Evolutionary conservation across 2,888 invertebrate species (phyloP).

Genomic region (Andrena minutula): DNA sequence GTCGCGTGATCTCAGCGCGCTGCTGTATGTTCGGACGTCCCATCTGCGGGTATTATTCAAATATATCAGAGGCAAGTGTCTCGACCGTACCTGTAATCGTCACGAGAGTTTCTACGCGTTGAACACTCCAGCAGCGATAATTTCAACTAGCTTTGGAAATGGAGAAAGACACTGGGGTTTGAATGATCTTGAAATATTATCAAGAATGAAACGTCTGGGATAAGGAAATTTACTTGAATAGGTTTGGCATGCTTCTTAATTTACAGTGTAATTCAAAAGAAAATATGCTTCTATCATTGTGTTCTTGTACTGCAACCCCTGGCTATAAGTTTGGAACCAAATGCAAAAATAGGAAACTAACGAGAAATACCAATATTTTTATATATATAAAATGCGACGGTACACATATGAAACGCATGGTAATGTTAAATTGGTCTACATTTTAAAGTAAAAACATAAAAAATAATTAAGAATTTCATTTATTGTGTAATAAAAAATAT

Average conservation of each 20-base stretch:
- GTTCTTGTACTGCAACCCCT: too few species aligned
- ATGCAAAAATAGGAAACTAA: too few species aligned
- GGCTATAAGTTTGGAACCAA: too few species aligned
- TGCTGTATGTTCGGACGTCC: not conserved
- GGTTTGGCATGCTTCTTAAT: not conserved
- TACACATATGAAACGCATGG: too few species aligned
- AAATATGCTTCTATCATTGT: too few species aligned
- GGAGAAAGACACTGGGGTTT: not conserved
- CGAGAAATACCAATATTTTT: too few species aligned
- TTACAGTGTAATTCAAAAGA: not conserved
- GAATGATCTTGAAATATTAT: slow-evolving; percentile 4
- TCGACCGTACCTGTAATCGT: not conserved
- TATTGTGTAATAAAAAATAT: too few species aligned
- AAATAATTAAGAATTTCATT: too few species aligned
- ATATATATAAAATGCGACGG: too few species aligned
- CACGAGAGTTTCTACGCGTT: not conserved
- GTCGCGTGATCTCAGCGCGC: not conserved
- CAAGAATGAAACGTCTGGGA: not conserved
- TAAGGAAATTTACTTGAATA: not conserved
- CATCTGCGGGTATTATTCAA: slow-evolving; percentile 19
- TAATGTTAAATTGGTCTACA: too few species aligned
- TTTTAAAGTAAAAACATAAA: too few species aligned
- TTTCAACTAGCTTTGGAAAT: not conserved
- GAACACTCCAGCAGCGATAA: not conserved
- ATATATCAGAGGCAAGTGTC: slow-evolving; percentile 6